Conservation (phyloP, 92 coral and sea anemone species). For the Palythoa grandiflora region DNA sequence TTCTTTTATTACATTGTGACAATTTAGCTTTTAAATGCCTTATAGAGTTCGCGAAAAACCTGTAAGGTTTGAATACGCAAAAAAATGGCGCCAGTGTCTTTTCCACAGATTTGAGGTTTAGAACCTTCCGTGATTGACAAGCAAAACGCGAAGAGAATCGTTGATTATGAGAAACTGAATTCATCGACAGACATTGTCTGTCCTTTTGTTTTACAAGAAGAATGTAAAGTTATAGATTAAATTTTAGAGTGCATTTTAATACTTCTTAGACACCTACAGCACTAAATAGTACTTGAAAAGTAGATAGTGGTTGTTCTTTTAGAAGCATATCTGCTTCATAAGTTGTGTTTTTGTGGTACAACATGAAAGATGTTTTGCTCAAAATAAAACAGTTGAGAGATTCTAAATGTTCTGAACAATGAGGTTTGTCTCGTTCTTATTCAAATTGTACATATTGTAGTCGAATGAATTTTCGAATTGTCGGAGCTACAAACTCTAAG, state of each 20-base stretch:
- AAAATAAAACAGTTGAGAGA: constrained; percentile 27
- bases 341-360: constrained; percentile 48
- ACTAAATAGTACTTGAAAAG: constrained; percentile 34
- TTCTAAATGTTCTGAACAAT: constrained; percentile 15
- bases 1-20: constrained; percentile 29
- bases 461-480: constrained; percentile 53
- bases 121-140: constrained; percentile 45
- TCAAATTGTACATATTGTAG: constrained; percentile 64
- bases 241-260: constrained; percentile 32
- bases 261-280: not conserved
- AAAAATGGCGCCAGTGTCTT: constrained; percentile 23
- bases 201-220: constrained; percentile 47
- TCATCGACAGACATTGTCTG: constrained; percentile 46
- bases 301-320: not conserved
- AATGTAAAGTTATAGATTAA: constrained; percentile 45
- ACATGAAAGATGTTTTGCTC: constrained; percentile 14
- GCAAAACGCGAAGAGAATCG: constrained; percentile 35
- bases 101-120: constrained; percentile 48
- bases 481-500: constrained; percentile 34
- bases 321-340: constrained; percentile 28
- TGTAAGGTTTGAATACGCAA: constrained; percentile 28
- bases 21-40: constrained; percentile 25
- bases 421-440: constrained; percentile 60
- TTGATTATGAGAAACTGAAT: constrained; percentile 41
- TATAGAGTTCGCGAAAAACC: constrained; percentile 32